Evolutionary conservation across 2,888 invertebrate genomes (phyloP).

Genomic region (Drosophila gaucha): DNA sequence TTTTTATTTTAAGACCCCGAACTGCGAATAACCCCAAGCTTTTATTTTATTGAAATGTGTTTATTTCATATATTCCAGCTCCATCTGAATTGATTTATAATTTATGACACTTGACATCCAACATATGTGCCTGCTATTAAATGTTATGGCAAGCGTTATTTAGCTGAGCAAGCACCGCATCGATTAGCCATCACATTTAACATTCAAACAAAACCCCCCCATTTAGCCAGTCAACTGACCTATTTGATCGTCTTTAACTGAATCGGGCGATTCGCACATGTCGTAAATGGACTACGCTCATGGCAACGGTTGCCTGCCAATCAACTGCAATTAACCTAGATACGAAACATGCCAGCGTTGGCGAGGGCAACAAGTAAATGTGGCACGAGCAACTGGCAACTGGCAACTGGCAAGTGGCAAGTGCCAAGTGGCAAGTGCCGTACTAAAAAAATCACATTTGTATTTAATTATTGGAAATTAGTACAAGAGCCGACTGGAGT

Average conservation of each 20-base stretch:
- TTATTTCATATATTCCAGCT: no score
- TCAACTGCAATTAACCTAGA: constrained; percentile 68
- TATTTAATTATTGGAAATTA: constrained; percentile 67
- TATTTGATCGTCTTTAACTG: constrained; percentile 40
- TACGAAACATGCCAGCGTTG: constrained; percentile 18
- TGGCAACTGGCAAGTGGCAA: constrained; percentile 10
- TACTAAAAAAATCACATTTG: constrained; percentile 68
- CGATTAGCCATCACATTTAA: constrained; percentile 29
- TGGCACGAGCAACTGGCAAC: constrained; percentile 2
- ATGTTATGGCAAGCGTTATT: neutral
- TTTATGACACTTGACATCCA: neutral
- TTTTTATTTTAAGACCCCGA: no score
- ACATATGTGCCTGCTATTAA: no score
- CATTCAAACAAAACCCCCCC: constrained; percentile 1
- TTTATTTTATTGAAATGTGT: no score
- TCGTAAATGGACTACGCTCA: constrained; percentile 28
- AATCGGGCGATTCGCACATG: constrained; percentile 34
- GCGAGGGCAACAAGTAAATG: constrained; percentile 54
- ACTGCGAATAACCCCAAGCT: no score
- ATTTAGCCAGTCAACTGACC: constrained; percentile 29
- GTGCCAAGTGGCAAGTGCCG: constrained; percentile 13
- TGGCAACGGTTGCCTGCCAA: constrained; percentile 53
- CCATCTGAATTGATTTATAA: neutral
- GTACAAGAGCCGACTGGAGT: constrained; percentile 38
- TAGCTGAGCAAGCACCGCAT: constrained; percentile 7